Evolutionary conservation across 1,140 invertebrate species (phyloP).

Genomic region (Laupala kohalensis): DNA sequence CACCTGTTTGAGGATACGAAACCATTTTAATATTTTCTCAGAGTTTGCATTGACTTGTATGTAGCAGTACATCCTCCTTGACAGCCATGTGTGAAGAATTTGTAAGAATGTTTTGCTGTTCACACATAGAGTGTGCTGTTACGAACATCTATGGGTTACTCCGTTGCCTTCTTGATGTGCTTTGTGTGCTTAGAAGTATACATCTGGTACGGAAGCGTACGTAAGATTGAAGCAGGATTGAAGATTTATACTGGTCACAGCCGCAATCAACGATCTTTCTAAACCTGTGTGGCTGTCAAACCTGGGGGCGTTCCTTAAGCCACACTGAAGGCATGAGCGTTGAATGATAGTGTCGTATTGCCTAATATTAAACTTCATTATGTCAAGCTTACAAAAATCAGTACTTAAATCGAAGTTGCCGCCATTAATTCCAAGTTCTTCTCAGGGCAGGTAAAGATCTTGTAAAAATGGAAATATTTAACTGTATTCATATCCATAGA

Average conservation of each 20-base stretch:
- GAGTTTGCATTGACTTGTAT: not conserved
- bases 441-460: not conserved
- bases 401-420: constrained; percentile 7
- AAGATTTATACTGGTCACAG: not conserved
- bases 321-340: too few relatives aligned
- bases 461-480: not conserved
- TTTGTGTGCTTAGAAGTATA: not conserved
- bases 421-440: not conserved
- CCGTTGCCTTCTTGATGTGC: not conserved
- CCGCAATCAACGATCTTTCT: not conserved
- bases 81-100: not conserved
- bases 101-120: too few relatives aligned
- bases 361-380: not conserved
- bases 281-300: not conserved
- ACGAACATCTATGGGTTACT: too few relatives aligned
- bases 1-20: not conserved
- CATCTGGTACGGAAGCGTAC: not conserved
- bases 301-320: too few relatives aligned
- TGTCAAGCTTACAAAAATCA: not conserved
- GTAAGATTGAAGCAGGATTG: not conserved
- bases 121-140: too few relatives aligned
- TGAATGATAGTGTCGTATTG: too few relatives aligned
- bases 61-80: not conserved
- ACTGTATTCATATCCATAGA: not conserved
- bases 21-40: not conserved